These are phyloP conservation scores for Eleutherodactylus coqui DNA, from an alignment of 2,797 vertebrate genomes.

Conservation along the genomic window DNA sequence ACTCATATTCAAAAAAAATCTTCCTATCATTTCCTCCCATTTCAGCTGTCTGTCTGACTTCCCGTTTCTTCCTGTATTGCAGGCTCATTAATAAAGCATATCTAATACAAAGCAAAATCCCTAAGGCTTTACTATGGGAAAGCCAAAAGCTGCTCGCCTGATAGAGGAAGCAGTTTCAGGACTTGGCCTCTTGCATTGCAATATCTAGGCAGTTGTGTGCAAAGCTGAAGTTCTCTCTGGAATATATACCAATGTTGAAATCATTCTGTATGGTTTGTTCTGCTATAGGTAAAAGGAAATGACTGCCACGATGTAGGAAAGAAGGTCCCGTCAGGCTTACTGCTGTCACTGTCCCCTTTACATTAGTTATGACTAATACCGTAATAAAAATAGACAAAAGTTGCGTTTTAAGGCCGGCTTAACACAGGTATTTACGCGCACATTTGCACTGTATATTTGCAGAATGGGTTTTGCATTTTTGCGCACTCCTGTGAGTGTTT, in stretches of 20 bases:
- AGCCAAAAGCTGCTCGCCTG: constrained; percentile 42
- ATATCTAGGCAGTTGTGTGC: neutral
- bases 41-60: constrained; percentile 53
- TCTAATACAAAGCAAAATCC: constrained; percentile 58
- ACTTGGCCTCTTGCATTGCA: constrained; percentile 15
- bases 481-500: too few relatives aligned
- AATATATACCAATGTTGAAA: constrained; percentile 31
- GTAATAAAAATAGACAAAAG: too few relatives aligned
- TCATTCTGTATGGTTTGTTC: constrained; percentile 41
- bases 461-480: too few relatives aligned
- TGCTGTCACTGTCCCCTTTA: constrained; percentile 11
- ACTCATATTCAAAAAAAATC: constrained; percentile 54
- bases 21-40: constrained; percentile 62
- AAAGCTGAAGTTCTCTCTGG: constrained; percentile 1
- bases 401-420: too few relatives aligned
- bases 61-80: constrained; percentile 59
- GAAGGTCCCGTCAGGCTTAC: neutral
- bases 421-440: too few relatives aligned
- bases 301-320: constrained; percentile 18
- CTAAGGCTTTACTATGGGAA: constrained; percentile 27
- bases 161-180: neutral
- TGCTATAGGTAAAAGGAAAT: constrained; percentile 26
- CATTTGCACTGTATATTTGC: too few relatives aligned
- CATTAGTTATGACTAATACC: too few relatives aligned
- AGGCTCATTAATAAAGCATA: constrained; percentile 50